These are phyloP conservation scores for Paralichthys olivaceus DNA, from an alignment of 2,113 vertebrate genomes.

Conservation along the genomic window DNA sequence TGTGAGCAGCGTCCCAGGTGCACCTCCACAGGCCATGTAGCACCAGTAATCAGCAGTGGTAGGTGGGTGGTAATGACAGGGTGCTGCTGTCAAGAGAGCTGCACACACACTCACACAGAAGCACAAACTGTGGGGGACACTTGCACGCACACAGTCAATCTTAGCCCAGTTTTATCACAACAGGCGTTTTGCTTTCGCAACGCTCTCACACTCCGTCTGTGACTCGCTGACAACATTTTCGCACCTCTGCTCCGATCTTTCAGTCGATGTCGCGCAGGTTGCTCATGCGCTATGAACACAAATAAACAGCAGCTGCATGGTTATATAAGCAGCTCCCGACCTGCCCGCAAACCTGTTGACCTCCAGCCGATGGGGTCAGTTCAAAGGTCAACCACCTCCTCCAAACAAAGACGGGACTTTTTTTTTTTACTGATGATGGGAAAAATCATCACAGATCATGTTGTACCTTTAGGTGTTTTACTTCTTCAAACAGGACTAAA, in stretches of 20 bases:
- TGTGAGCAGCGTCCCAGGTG: slow-evolving; percentile 79
- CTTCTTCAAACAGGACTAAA: not conserved
- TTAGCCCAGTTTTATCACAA: slow-evolving; percentile 21
- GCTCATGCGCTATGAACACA: slow-evolving; percentile 30
- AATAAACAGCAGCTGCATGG: slow-evolving; percentile 59
- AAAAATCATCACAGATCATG: not conserved
- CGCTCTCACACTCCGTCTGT: slow-evolving; percentile 10
- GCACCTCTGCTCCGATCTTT: slow-evolving; percentile 52
- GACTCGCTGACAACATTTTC: slow-evolving; percentile 35
- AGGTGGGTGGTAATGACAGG: slow-evolving; percentile 73
- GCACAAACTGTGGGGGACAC: slow-evolving; percentile 27
- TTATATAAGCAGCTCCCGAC: slow-evolving; percentile 54
- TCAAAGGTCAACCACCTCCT: slow-evolving; percentile 49
- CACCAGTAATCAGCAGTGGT: slow-evolving; percentile 67
- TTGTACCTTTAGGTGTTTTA: not conserved
- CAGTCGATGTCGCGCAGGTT: slow-evolving; percentile 40
- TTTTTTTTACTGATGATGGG: not conserved
- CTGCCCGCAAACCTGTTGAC: slow-evolving; percentile 37
- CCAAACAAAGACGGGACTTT: slow-evolving; percentile 23
- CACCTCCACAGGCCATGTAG: slow-evolving; percentile 73
- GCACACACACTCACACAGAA: slow-evolving; percentile 29
- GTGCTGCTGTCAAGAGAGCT: slow-evolving; percentile 53
- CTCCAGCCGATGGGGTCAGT: slow-evolving; percentile 9
- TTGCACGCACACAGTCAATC: slow-evolving; percentile 61
- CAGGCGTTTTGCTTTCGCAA: slow-evolving; percentile 18